phyloP scores from a whole-genome alignment of 2,888 invertebrate species.

The Itoplectis maculator region DNA sequence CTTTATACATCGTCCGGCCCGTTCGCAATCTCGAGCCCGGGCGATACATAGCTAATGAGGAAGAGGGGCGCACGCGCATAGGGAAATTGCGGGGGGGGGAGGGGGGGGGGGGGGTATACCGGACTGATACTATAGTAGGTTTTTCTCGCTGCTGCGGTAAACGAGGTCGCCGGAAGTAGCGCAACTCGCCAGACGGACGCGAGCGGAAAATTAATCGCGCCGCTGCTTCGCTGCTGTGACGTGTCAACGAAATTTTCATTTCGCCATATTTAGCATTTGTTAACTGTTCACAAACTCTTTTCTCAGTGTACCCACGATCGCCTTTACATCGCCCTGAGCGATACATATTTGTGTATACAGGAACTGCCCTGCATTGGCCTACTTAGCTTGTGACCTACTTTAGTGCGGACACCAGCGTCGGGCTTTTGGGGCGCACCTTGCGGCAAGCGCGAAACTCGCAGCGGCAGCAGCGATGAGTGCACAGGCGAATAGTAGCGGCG shows the following conservation, averaged over 20 bases:
- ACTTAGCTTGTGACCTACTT: too few species aligned
- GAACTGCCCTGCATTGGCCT: too few species aligned
- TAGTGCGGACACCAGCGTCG: not conserved
- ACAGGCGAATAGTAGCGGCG: not conserved
- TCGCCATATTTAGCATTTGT: too few species aligned
- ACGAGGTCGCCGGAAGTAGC: conserved; percentile 62
- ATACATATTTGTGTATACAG: too few species aligned
- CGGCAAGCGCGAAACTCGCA: conserved; percentile 13
- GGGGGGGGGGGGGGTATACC: conserved; percentile 20
- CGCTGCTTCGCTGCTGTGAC: not conserved
- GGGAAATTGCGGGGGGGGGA: too few species aligned
- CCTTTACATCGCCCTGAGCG: too few species aligned
- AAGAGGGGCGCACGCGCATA: too few species aligned
- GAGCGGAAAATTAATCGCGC: conserved; percentile 45
- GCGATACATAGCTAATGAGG: conserved; percentile 67
- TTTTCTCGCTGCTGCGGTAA: conserved; percentile 38
- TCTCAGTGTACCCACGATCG: too few species aligned
- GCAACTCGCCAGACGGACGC: conserved; percentile 47
- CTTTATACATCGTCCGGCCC: conserved; percentile 5
- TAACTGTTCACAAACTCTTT: too few species aligned
- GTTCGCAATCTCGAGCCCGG: conserved; percentile 55
- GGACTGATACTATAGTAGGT: conserved; percentile 15
- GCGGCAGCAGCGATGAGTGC: conserved; percentile 4
- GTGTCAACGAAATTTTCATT: not conserved
- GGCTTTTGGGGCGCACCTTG: conserved; percentile 36